phyloP scores from a whole-genome alignment of 1,140 invertebrate species.

The Oreohelix idahoensis region DNA sequence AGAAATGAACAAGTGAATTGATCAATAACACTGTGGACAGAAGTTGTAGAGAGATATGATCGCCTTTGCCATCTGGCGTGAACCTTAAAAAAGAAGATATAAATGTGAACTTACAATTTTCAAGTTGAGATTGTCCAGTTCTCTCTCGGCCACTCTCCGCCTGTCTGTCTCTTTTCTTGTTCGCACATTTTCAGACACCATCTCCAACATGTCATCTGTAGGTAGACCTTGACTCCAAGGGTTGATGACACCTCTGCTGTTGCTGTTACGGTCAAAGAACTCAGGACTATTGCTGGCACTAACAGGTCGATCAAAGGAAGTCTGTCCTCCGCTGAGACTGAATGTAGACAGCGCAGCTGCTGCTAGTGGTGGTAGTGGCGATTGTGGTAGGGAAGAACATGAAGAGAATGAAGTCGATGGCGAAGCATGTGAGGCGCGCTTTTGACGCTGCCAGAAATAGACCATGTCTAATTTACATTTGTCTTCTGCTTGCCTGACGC shows the following conservation, averaged over 20 bases:
- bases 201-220: constrained; percentile 3
- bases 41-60: too few relatives aligned
- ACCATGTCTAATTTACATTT: neutral
- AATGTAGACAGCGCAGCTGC: neutral
- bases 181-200: neutral
- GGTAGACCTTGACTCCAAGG: neutral
- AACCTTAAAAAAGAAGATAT: too few relatives aligned
- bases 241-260: neutral
- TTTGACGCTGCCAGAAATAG: neutral
- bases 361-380: neutral
- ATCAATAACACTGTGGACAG: neutral
- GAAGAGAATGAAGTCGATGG: neutral
- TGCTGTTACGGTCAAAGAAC: neutral
- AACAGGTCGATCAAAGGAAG: neutral
- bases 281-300: neutral
- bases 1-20: neutral
- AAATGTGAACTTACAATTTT: constrained; percentile 43
- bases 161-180: constrained; percentile 37
- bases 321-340: neutral
- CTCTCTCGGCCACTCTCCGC: constrained; percentile 40
- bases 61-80: too few relatives aligned
- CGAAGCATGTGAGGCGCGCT: neutral
- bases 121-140: constrained; percentile 41
- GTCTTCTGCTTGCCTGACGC: too few relatives aligned
- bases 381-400: neutral